Evolutionary conservation across 2,888 invertebrate genomes (phyloP), one percentile per base, ranked within the genome.

Genomic region (Adineta ricciae): DNA sequence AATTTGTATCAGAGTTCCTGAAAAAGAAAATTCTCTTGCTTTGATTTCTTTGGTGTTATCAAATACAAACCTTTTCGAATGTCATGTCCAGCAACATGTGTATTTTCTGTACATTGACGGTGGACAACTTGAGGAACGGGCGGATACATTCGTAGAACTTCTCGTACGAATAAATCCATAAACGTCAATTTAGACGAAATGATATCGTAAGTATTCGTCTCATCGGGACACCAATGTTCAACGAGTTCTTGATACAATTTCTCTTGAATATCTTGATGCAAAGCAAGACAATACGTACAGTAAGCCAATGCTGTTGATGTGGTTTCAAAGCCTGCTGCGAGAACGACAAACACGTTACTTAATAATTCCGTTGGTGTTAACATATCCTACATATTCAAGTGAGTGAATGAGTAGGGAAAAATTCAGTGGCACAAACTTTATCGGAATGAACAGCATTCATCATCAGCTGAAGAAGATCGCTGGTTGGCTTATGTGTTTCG

Each of bases 181-280:
- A 24, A 21, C 3, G 21, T 21, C 19, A 50, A 50, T 50, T 50
- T 50, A 3, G 50, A 16, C 9, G 19, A 16, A 7, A 50, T 50
- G 19, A 50, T 19, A 50, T 50, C 50, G 19, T 50, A 50, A 3
- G 50, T 16, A 50, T 50, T 50, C 46, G 5, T 5, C 14, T 9
- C 19, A 9, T 50, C 9, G 2, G 50, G 19, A 19, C 16, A 50
- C 50, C 50, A 50, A 50, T 50, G 50, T 50, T 50, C 50, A 50
- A 7, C 2, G 19, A 50, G 11, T 50, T 84, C 84, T 27, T 84
- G 73, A 21, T 84, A 73, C 52, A 84, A 50, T 32, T 73, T 84
- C 38, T 24, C 11, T 84, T 84, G 84, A 50, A 73, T 73, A 50
- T 84, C 84, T 36, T 73, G 84, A 84, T 84, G 84, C 36, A 56